Evolutionary conservation across 2,888 invertebrate species (phyloP).

Genomic region (Drosophila bunnanda): DNA sequence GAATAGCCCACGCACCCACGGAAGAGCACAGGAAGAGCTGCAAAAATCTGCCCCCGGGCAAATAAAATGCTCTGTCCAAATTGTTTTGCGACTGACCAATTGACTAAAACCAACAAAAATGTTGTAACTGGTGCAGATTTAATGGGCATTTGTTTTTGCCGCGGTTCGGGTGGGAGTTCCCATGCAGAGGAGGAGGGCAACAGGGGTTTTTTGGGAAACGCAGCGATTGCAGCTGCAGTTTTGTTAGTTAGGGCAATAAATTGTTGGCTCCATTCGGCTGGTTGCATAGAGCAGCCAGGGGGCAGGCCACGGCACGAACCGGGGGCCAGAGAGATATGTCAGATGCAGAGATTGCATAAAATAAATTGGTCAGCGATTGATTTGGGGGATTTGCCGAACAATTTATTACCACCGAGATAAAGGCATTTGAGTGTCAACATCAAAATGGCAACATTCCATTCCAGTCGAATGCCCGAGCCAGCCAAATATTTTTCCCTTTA

Average conservation of each 20-base stretch:
- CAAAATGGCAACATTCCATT: constrained; percentile 46
- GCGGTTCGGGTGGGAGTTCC: constrained; percentile 16
- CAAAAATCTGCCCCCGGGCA: constrained; percentile 39
- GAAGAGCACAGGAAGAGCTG: constrained; percentile 17
- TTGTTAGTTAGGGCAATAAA: constrained; percentile 61
- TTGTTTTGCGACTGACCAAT: constrained; percentile 72
- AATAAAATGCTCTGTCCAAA: constrained; percentile 66
- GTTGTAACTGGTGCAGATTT: constrained; percentile 50
- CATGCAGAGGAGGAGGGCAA: not conserved
- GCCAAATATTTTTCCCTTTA: constrained; percentile 27
- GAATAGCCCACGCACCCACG: constrained; percentile 6
- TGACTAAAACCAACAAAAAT: constrained; percentile 57
- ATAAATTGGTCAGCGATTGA: constrained; percentile 70
- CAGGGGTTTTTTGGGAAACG: constrained; percentile 21
- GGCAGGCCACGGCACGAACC: not conserved
- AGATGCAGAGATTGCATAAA: constrained; percentile 57
- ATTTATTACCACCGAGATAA: constrained; percentile 56
- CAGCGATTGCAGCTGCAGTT: constrained; percentile 59
- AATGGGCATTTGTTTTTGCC: constrained; percentile 66
- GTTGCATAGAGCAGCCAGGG: not conserved
- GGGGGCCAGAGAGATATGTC: constrained; percentile 36
- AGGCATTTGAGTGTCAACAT: constrained; percentile 49
- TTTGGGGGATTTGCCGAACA: constrained; percentile 54
- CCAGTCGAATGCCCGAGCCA: constrained; percentile 21
- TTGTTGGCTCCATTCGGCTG: constrained; percentile 41